phyloP scores from a whole-genome alignment of 2,888 invertebrate genomes.

The Brachynemurus nebulosus region DNA sequence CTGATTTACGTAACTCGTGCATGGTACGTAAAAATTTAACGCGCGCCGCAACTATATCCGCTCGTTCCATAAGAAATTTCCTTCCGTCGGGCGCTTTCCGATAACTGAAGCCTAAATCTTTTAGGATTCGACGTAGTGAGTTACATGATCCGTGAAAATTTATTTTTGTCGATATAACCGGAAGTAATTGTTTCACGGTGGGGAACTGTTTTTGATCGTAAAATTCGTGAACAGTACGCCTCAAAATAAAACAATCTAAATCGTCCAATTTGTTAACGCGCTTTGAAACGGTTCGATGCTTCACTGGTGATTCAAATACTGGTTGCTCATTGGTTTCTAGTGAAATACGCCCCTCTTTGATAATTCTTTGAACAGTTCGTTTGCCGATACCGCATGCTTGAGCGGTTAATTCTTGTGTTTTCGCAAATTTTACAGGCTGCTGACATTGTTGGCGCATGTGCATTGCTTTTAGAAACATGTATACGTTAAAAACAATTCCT shows the following conservation, averaged over 20 bases:
- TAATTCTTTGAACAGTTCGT: constrained; percentile 7
- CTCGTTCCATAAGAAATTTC: constrained; percentile 8
- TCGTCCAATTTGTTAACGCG: constrained; percentile 4
- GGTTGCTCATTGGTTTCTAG: constrained; percentile 7
- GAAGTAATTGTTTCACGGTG: constrained; percentile 8
- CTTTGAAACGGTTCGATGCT: not conserved
- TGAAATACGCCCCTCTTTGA: constrained; percentile 8
- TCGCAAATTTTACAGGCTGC: constrained; percentile 7
- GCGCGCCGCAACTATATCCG: constrained; percentile 7
- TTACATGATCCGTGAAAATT: constrained; percentile 8
- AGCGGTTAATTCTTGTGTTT: constrained; percentile 8
- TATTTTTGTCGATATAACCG: constrained; percentile 6
- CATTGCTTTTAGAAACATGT: constrained; percentile 5
- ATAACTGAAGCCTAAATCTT: constrained; percentile 8
- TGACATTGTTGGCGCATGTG: constrained; percentile 5
- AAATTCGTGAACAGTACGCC: constrained; percentile 7
- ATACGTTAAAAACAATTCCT: constrained; percentile 6
- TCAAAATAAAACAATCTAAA: constrained; percentile 8
- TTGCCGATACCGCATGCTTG: constrained; percentile 9
- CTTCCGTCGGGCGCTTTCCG: constrained; percentile 5
- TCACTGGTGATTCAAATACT: constrained; percentile 5
- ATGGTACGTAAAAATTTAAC: constrained; percentile 8
- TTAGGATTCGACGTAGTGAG: constrained; percentile 2
- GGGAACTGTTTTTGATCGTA: constrained; percentile 9
- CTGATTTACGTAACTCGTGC: constrained; percentile 7